Percentiles rank a stretch among this genome's conserved stretches.
phyloP scores from a whole-genome alignment of 2,797 vertebrate species.

The Oreonectes daqikongensis region DNA sequence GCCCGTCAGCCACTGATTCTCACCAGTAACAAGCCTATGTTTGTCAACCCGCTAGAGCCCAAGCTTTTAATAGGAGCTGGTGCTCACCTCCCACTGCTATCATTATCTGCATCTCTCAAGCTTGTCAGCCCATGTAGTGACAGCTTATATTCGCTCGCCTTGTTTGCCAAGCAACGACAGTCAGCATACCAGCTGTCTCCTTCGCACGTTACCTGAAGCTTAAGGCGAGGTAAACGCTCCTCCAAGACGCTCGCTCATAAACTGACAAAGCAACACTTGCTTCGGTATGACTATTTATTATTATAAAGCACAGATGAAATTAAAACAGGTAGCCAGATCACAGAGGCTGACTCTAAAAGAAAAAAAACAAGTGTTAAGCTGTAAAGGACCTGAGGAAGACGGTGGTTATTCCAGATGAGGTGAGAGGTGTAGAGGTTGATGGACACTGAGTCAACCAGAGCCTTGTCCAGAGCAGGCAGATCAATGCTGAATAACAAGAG shows the following conservation, averaged over 20 bases:
- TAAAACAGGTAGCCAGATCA: neutral
- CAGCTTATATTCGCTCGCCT: slow-evolving; percentile 29
- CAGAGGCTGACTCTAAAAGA: neutral
- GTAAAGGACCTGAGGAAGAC: neutral
- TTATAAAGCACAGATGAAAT: neutral
- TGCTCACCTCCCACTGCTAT: slow-evolving; percentile 33
- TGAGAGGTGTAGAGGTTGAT: slow-evolving; percentile 36
- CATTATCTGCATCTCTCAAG: slow-evolving; percentile 51
- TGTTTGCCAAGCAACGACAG: slow-evolving; percentile 30
- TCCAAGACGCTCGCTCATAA: slow-evolving; percentile 24
- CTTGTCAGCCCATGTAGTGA: slow-evolving; percentile 45
- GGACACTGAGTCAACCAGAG: slow-evolving; percentile 32
- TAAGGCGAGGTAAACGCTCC: slow-evolving; percentile 67
- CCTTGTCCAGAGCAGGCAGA: slow-evolving; percentile 51
- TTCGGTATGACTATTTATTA: slow-evolving; percentile 7
- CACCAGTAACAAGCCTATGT: slow-evolving; percentile 39
- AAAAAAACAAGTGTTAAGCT: neutral
- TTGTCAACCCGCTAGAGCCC: slow-evolving; percentile 43
- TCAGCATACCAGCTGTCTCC: slow-evolving; percentile 58
- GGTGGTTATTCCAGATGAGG: slow-evolving; percentile 3
- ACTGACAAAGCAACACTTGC: slow-evolving; percentile 39
- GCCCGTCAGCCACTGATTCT: slow-evolving; percentile 24
- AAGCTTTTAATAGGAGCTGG: slow-evolving; percentile 43
- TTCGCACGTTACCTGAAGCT: slow-evolving; percentile 61
- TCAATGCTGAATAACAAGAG: slow-evolving; percentile 76